Evolutionary conservation across 2,888 invertebrate species (phyloP).

Genomic region (Chloroclystis v-ata): DNA sequence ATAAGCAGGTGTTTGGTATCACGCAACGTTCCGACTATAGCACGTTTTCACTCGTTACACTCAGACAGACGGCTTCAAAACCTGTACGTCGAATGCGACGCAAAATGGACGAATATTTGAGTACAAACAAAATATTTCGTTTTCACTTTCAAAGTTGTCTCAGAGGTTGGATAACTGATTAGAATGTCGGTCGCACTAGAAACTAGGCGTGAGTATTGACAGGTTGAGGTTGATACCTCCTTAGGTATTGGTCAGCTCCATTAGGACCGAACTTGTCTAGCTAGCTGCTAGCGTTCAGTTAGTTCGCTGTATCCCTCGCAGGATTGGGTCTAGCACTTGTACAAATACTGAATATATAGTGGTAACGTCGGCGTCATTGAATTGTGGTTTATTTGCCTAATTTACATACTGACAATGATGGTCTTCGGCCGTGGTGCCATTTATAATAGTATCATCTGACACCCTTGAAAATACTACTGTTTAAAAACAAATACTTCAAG

Average conservation of each 20-base stretch:
- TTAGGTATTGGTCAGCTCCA: no score
- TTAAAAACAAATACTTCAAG: no score
- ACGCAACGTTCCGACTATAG: constrained; percentile 53
- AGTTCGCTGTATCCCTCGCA: background rate
- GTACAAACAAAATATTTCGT: constrained; percentile 56
- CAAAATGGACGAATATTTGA: constrained; percentile 64
- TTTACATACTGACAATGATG: constrained; percentile 26
- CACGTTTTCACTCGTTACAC: constrained; percentile 60
- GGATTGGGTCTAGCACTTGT: constrained; percentile 30
- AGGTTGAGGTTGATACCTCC: background rate
- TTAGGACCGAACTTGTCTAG: no score
- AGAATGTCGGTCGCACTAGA: constrained; percentile 9
- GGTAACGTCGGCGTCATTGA: constrained; percentile 25
- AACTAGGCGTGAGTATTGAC: background rate
- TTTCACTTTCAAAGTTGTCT: constrained; percentile 55
- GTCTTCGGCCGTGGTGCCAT: constrained; percentile 15
- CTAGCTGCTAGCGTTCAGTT: no score
- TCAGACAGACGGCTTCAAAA: constrained; percentile 51
- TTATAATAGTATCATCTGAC: constrained; percentile 7
- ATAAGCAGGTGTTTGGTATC: constrained; percentile 62
- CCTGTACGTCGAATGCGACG: constrained; percentile 45
- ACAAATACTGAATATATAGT: constrained; percentile 29
- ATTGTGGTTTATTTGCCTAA: constrained; percentile 30
- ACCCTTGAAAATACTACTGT: background rate
- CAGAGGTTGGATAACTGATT: constrained; percentile 40